A percentile compares a stretch with the other conserved stretches of the same genome.
phyloP scores from a whole-genome alignment of 2,888 invertebrate genomes.

The Diarsia brunnea region DNA sequence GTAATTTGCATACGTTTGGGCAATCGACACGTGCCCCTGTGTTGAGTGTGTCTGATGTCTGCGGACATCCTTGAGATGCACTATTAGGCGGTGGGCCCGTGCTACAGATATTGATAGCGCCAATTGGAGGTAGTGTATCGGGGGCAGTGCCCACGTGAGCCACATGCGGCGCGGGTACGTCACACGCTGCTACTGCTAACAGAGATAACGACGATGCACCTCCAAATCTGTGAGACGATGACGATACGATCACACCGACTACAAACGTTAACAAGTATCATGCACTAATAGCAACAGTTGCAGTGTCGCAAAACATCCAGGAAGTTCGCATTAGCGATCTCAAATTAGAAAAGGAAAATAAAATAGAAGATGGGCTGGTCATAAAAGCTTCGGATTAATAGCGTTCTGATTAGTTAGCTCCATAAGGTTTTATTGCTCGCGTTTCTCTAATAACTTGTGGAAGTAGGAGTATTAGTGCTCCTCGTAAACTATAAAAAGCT shows the following conservation, averaged over 20 bases:
- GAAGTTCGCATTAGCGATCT: constrained; percentile 21
- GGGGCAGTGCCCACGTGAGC: constrained; percentile 69
- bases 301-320: constrained; percentile 20
- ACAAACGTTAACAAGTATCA: constrained; percentile 57
- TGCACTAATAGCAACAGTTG: constrained; percentile 1
- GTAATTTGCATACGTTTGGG: constrained; percentile 76
- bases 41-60: constrained; percentile 57
- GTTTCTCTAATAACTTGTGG: constrained; percentile 74
- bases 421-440: constrained; percentile 74
- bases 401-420: constrained; percentile 75
- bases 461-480: constrained; percentile 70
- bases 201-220: constrained; percentile 71
- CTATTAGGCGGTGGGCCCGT: constrained; percentile 70
- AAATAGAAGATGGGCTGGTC: constrained; percentile 59
- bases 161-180: constrained; percentile 67
- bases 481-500: constrained; percentile 79
- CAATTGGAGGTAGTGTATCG: constrained; percentile 69
- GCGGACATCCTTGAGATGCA: constrained; percentile 75
- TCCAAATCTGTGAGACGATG: constrained; percentile 67
- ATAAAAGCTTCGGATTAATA: constrained; percentile 74
- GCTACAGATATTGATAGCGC: constrained; percentile 74
- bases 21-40: constrained; percentile 69
- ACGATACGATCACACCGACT: constrained; percentile 56
- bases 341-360: constrained; percentile 45
- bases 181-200: constrained; percentile 65